Conservation (phyloP, 53 echinoderm and acorn worm species). For the Antedon mediterranea region DNA sequence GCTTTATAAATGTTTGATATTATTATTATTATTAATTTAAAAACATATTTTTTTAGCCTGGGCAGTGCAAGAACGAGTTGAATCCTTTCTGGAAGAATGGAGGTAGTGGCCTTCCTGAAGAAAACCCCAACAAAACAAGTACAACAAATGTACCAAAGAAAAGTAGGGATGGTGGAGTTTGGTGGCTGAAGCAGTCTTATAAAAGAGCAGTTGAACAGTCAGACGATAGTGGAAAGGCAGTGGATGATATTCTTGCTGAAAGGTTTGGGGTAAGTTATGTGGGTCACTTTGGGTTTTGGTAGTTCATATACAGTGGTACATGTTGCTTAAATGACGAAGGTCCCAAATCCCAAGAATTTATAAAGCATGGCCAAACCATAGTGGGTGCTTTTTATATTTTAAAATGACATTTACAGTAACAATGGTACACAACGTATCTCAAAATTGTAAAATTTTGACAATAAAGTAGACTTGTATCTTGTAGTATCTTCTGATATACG, state of each 20-base stretch:
- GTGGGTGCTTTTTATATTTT: too few species aligned
- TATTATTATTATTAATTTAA: too few species aligned
- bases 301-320: neutral
- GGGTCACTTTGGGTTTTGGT: too few species aligned
- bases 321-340: neutral
- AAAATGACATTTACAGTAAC: too few species aligned
- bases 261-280: slow-evolving; percentile 95
- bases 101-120: slow-evolving; percentile 73
- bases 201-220: slow-evolving; percentile 60
- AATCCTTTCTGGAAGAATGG: slow-evolving; percentile 98
- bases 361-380: too few species aligned
- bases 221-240: slow-evolving; percentile 37
- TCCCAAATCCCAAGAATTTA: neutral
- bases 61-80: slow-evolving; percentile 50
- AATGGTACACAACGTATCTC: too few species aligned
- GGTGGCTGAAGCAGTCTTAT: slow-evolving; percentile 68
- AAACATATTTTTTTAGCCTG: slow-evolving; percentile 26
- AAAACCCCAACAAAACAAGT: slow-evolving; percentile 8
- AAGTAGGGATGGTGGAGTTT: slow-evolving; percentile 53
- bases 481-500: too few species aligned
- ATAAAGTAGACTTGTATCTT: too few species aligned
- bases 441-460: too few species aligned
- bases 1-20: too few species aligned
- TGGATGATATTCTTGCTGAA: slow-evolving; percentile 58
- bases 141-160: slow-evolving; percentile 2